Evolutionary conservation across 2,113 vertebrate species (phyloP), one percentile per base, ranked within the genome.

Genomic region (Eretmochelys imbricata): DNA sequence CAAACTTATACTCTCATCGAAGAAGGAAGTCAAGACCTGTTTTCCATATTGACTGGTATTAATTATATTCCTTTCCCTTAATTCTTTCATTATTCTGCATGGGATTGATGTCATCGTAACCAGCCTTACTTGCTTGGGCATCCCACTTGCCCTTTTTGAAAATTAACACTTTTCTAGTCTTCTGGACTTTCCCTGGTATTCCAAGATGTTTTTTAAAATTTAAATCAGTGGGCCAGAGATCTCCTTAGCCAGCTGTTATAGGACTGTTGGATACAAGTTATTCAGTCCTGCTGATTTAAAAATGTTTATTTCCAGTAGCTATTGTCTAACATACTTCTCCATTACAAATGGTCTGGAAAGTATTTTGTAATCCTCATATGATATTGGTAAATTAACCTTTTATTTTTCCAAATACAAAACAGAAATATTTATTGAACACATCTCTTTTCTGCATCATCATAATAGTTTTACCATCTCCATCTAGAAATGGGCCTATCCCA

Each of bases 71-170:
- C 29, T 31, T 31, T 62, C 27, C 27, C 59, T 29, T 31, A 62
- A 62, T 25, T 80, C 57, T 84, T 48, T 19, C 38, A 54, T 62
- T 81, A 65, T 81, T 81, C 59, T 94, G 19, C 19, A 24, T 80
- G 38, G 17, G 3, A 91, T 4, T 54, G 2, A 1, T 46, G 46
- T 79, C 8, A 51, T 29, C 5, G n/a, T 80, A 51, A 24, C 14
- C 72, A 8, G 24, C 46, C 8, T 48, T 2, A 27, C 13, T 48
- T 59, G 51, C 9, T 10, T 31, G 2, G 12, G 13, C 35, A 46
- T 38, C 5, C 50, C 0, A 0, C 72, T n/a, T 46, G 55, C 5
- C 10, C 14, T 79, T 57, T 76, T 25, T 24, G 72, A 76, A 76
- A 42, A 62, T 62, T 76, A 76, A 38, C 38, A 76, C 42, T 46